Evolutionary conservation across 2,888 invertebrate species (phyloP).

Genomic region (Sphaerophoria rueppellii): DNA sequence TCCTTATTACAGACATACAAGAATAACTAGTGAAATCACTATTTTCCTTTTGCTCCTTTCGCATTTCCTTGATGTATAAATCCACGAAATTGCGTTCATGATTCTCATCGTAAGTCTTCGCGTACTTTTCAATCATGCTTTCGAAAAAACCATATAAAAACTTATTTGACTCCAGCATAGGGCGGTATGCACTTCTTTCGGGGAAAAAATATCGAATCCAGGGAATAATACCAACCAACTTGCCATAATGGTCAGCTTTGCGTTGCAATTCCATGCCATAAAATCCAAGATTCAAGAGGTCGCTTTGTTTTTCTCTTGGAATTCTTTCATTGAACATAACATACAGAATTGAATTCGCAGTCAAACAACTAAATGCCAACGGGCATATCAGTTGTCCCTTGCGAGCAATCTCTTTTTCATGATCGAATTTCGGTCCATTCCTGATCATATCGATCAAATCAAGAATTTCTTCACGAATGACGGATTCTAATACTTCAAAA

Average conservation of each 20-base stretch:
- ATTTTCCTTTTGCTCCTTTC: slow-evolving; percentile 81
- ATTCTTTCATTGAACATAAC: slow-evolving; percentile 84
- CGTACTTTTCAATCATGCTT: slow-evolving; percentile 83
- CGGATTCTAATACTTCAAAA: slow-evolving; percentile 83
- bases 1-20: slow-evolving; percentile 77
- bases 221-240: slow-evolving; percentile 84
- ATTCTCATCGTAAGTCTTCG: slow-evolving; percentile 81
- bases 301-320: slow-evolving; percentile 83
- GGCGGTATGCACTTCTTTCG: slow-evolving; percentile 84
- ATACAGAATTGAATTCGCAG: slow-evolving; percentile 84
- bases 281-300: slow-evolving; percentile 80
- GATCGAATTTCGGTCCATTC: slow-evolving; percentile 82
- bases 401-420: slow-evolving; percentile 80
- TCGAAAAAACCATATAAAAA: slow-evolving; percentile 83
- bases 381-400: slow-evolving; percentile 82
- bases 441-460: slow-evolving; percentile 82
- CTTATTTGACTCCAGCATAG: slow-evolving; percentile 82
- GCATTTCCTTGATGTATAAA: slow-evolving; percentile 85
- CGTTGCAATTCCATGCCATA: slow-evolving; percentile 84
- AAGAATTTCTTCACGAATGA: slow-evolving; percentile 82
- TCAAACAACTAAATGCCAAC: slow-evolving; percentile 83
- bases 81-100: slow-evolving; percentile 85
- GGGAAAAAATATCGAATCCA: slow-evolving; percentile 86
- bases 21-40: slow-evolving; percentile 83
- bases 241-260: slow-evolving; percentile 85